Percentiles rank a stretch among this genome's conserved stretches.
Evolutionary conservation across 2,888 invertebrate genomes (phyloP).

Genomic region (Deilephila porcellus): DNA sequence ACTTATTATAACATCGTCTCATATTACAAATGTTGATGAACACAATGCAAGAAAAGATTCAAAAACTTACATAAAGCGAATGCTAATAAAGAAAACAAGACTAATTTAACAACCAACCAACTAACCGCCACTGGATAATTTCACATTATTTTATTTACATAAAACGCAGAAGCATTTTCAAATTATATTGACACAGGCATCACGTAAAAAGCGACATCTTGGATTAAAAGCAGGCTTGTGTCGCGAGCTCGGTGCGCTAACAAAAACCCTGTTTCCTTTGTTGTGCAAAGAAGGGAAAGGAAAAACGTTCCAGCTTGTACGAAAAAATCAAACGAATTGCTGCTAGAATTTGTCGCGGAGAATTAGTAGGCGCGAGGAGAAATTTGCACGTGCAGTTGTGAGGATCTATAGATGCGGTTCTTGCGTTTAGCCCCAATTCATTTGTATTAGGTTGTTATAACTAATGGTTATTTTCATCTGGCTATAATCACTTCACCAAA

Average conservation of each 20-base stretch:
- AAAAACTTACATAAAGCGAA: neutral
- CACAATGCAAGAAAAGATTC: neutral
- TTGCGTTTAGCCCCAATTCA: neutral
- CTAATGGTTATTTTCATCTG: neutral
- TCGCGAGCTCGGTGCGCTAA: constrained; percentile 46
- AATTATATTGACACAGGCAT: constrained; percentile 58
- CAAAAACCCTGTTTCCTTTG: constrained; percentile 60
- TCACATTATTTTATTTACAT: neutral
- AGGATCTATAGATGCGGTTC: neutral
- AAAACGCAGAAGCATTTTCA: constrained; percentile 18
- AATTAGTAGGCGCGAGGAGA: constrained; percentile 53
- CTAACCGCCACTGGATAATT: neutral
- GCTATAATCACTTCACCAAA: no score
- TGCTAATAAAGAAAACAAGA: neutral
- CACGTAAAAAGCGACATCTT: constrained; percentile 55
- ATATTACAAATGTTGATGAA: neutral
- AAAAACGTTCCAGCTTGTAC: constrained; percentile 57
- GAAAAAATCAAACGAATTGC: constrained; percentile 64
- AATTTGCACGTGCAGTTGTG: constrained; percentile 37
- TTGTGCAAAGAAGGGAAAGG: constrained; percentile 59
- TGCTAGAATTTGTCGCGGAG: constrained; percentile 50
- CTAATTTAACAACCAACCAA: neutral
- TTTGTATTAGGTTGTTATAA: neutral
- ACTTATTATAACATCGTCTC: no score
- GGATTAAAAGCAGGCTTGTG: constrained; percentile 59